Conservation (phyloP, 2,113 vertebrate genomes). For the cattle (Bos taurus) region DNA sequence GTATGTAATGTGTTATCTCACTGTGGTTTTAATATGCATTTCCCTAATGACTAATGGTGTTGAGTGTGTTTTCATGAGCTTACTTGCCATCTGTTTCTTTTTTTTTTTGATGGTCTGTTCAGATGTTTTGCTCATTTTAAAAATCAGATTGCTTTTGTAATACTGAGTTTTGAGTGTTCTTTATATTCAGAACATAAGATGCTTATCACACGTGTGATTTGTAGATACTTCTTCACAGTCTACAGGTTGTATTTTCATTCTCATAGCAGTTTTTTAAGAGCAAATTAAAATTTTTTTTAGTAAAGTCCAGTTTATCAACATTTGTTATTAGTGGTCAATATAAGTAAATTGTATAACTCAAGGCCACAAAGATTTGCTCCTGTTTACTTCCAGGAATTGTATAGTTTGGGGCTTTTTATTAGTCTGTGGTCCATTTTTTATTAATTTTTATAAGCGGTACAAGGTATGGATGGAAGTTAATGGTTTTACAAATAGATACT, state of each 20-base stretch:
- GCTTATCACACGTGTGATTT: background rate
- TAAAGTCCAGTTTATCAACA: background rate
- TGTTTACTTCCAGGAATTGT: background rate
- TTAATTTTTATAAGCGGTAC: background rate
- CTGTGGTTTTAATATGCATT: background rate
- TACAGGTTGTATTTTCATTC: background rate
- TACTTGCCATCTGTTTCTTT: background rate
- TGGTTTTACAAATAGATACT: background rate
- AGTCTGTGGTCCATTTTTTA: background rate
- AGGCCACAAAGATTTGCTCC: background rate
- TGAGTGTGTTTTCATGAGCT: background rate
- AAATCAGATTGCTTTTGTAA: background rate
- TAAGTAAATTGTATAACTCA: background rate
- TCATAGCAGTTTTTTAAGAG: background rate
- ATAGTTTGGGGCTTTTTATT: background rate
- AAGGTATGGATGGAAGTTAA: background rate
- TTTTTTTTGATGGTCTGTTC: background rate
- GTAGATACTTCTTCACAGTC: background rate
- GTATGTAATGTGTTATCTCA: background rate
- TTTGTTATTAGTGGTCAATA: background rate
- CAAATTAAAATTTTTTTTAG: background rate
- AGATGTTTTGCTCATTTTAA: background rate
- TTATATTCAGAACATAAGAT: background rate
- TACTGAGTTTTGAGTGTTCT: background rate
- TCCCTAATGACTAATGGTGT: background rate